Evolutionary conservation across 2,113 vertebrate genomes (phyloP).

Genomic region (Rhadina sibilatrix): DNA sequence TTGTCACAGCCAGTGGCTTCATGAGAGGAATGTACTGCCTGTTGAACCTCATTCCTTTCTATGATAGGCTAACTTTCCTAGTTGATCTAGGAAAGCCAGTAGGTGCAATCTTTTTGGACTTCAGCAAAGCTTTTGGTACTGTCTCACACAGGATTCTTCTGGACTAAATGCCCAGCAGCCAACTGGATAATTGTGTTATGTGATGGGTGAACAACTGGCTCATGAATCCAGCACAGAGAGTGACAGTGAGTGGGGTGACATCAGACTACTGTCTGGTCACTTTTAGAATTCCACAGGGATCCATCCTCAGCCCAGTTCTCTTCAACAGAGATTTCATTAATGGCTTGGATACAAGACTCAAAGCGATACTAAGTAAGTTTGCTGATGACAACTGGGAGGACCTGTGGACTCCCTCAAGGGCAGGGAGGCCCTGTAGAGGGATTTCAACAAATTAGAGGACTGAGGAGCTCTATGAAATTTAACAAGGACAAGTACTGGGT

Average conservation of each 20-base stretch:
- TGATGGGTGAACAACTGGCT: neutral
- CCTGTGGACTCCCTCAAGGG: fast-evolving
- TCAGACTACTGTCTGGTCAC: neutral
- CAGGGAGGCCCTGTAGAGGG: too few relatives aligned
- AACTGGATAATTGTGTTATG: fast-evolving
- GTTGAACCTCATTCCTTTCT: neutral
- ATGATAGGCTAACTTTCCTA: neutral
- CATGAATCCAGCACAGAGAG: neutral
- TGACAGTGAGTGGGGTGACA: neutral
- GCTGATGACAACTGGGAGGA: too few relatives aligned
- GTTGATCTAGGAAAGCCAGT: too few relatives aligned
- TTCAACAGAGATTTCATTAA: neutral
- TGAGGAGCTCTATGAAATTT: neutral
- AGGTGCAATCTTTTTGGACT: neutral
- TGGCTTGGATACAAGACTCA: neutral
- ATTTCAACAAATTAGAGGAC: neutral
- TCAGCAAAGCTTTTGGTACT: neutral
- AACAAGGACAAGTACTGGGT: too few relatives aligned
- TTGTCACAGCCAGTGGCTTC: fast-evolving
- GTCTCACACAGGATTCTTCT: neutral
- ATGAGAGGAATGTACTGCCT: neutral
- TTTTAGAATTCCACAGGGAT: neutral
- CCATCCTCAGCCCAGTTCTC: neutral
- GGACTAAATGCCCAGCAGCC: neutral
- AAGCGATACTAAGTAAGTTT: neutral